Percentiles rank a stretch among this genome's conserved stretches.
These are phyloP conservation scores for Hypselothyrea guttata DNA, from an alignment of 2,888 invertebrate genomes.

Conservation along the genomic window DNA sequence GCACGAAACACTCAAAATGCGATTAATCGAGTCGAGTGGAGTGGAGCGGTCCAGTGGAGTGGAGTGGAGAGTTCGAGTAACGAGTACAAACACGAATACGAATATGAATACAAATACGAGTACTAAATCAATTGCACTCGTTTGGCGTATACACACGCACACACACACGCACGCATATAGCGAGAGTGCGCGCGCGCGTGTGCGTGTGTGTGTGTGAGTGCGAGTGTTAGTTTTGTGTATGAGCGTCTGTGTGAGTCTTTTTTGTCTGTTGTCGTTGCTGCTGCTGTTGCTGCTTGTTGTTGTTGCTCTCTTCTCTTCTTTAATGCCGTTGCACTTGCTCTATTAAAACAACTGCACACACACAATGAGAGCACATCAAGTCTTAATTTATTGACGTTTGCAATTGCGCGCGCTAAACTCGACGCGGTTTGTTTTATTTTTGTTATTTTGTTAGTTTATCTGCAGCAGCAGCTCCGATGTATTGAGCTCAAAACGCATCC, in stretches of 20 bases:
- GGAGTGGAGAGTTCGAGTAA: slow-evolving; percentile 21
- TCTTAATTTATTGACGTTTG: slow-evolving; percentile 13
- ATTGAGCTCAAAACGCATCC: slow-evolving; percentile 57
- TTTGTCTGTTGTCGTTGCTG: slow-evolving; percentile 35
- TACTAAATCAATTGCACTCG: slow-evolving; percentile 65
- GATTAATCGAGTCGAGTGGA: neutral
- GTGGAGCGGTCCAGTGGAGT: slow-evolving; percentile 9
- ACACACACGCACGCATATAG: slow-evolving; percentile 13
- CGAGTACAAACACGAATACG: slow-evolving; percentile 19
- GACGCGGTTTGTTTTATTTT: slow-evolving; percentile 11
- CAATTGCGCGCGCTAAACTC: slow-evolving; percentile 40
- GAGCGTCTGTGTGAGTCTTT: slow-evolving; percentile 43
- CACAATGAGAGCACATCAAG: slow-evolving; percentile 5
- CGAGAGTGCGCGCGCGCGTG: slow-evolving; percentile 19
- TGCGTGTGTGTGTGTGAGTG: slow-evolving; percentile 9
- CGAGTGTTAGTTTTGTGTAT: no score
- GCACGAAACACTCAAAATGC: slow-evolving; percentile 37
- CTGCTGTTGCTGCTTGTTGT: slow-evolving; percentile 19
- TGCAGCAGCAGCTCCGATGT: slow-evolving; percentile 33
- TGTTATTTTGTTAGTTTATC: slow-evolving; percentile 22
- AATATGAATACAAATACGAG: slow-evolving; percentile 19
- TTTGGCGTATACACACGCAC: slow-evolving; percentile 52
- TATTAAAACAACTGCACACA: slow-evolving; percentile 24
- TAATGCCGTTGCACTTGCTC: slow-evolving; percentile 27
- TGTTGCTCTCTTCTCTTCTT: slow-evolving; percentile 17